Base-by-base conservation (phyloP, 2,888 invertebrate genomes). In the Emmelina monodactyla region DNA sequence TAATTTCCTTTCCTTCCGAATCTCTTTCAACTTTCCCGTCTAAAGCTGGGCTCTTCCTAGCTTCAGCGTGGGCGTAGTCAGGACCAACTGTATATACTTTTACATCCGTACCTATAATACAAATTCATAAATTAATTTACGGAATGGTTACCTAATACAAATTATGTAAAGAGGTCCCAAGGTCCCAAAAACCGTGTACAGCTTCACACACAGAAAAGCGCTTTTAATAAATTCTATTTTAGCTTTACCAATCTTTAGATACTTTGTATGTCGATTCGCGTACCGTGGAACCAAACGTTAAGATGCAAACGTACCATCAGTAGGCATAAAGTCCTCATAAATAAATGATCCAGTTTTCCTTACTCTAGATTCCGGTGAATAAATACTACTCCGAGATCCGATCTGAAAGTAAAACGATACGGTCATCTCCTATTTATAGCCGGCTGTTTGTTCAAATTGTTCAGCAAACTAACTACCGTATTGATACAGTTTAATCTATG, bases 241-340 rank as follows among this genome's bases (percentile, higher is more conserved):
- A n/a, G n/a, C n/a, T n/a, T n/a, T n/a, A n/a, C n/a, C n/a, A n/a
- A n/a, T n/a, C n/a, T n/a, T n/a, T n/a, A n/a, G n/a, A n/a, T n/a
- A n/a, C n/a, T n/a, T n/a, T n/a, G n/a, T n/a, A n/a, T n/a, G n/a
- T n/a, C n/a, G n/a, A n/a, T n/a, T n/a, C n/a, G n/a, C n/a, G n/a
- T n/a, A n/a, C n/a, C n/a, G n/a, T n/a, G n/a, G n/a, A n/a, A n/a
- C n/a, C n/a, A n/a, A n/a, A n/a, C n/a, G n/a, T n/a, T n/a, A n/a
- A n/a, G n/a, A n/a, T n/a, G n/a, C 33, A 22, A 16, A 53, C 82
- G 82, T 82, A 78, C 99, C 99, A 84, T 99, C 99, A 22, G 99
- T 99, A 4, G 98, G 98, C 97, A 99, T 99, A 72, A 99, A 99
- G 73, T 99, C 98, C 83, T 99, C 99, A 68, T 99, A 99, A 62